Conservation (phyloP, 2,797 vertebrate genomes). For the Leucoraja ocellata region DNA sequence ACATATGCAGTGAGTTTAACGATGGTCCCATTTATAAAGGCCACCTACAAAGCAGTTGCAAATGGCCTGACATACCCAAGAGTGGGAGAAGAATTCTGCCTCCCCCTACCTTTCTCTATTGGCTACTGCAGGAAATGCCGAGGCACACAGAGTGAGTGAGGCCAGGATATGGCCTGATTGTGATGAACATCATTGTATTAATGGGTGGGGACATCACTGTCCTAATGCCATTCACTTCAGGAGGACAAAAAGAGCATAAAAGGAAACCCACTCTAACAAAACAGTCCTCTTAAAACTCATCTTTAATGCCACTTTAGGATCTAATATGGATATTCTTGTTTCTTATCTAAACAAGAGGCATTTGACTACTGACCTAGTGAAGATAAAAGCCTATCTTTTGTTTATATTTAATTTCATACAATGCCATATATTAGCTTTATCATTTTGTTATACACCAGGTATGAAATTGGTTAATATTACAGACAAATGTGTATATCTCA, state of each 20-base stretch:
- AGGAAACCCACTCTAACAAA: background rate
- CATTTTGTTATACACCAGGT: background rate
- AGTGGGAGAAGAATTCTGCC: background rate
- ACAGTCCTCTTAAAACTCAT: background rate
- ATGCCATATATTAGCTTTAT: background rate
- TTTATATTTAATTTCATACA: background rate
- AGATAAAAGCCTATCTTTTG: background rate
- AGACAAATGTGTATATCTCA: background rate
- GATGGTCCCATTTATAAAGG: background rate
- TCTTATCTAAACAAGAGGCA: background rate
- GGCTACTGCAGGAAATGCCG: background rate
- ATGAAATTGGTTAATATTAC: background rate
- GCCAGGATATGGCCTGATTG: background rate
- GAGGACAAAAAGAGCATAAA: background rate
- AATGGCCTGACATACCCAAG: background rate
- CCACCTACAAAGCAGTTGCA: background rate
- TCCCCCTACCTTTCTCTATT: background rate
- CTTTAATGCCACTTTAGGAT: background rate
- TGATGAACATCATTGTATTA: background rate
- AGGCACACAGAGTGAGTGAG: background rate
- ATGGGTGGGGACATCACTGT: background rate
- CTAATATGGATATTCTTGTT: background rate
- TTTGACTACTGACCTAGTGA: background rate
- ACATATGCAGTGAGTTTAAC: too few relatives aligned
- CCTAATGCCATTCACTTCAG: background rate